Base-by-base conservation (phyloP, 2,888 invertebrate species). In the Stenoptilia bipunctidactyla region DNA sequence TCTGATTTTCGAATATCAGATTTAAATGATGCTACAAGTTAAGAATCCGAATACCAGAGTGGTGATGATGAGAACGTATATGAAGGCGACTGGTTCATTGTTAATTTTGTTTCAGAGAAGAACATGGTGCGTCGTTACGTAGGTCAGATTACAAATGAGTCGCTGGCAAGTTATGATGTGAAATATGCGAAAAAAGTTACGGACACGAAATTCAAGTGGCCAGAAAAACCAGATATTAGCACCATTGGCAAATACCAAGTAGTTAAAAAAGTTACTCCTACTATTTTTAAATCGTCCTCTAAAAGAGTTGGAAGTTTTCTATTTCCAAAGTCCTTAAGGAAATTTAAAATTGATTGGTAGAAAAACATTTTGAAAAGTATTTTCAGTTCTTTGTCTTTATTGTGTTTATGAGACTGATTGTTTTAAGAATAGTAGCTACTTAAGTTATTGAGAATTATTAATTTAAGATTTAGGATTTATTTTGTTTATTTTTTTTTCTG, bases 161-260 rank as follows among this genome's bases (percentile, higher is more conserved):
- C 20, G 36, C 15, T 39, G 15, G 43, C 48, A 34, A 42, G 49
- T 30, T 42, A 40, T 10, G 45, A 47, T 14, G 38, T 51, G n/a
- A 50, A 50, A 47, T 53, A 50, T 35, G 49, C 49, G 34, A 51
- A 52, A 47, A 51, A 48, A 47, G 45, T 45, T 36, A 35, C 40
- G 36, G 48, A 52, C n/a, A 48, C 14, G 36, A 46, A 27, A 33
- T 51, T 53, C 36, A 51, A 52, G 41, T 52, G 54, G 52, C 51
- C 54, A 15, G 41, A 35, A 39, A 48, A 46, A 42, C 20, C 39
- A 25, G 50, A 52, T 44, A 42, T 44, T 27, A 40, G 44, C 44
- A 8, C 37, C n/a, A 42, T 52, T 12, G 51, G 40, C 4, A 47
- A 47, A 42, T 49, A 53, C 43, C 47, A 50, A 44, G 43, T 47